phyloP scores from a whole-genome alignment of 2,888 invertebrate genomes.

The Drosophila atripex region DNA sequence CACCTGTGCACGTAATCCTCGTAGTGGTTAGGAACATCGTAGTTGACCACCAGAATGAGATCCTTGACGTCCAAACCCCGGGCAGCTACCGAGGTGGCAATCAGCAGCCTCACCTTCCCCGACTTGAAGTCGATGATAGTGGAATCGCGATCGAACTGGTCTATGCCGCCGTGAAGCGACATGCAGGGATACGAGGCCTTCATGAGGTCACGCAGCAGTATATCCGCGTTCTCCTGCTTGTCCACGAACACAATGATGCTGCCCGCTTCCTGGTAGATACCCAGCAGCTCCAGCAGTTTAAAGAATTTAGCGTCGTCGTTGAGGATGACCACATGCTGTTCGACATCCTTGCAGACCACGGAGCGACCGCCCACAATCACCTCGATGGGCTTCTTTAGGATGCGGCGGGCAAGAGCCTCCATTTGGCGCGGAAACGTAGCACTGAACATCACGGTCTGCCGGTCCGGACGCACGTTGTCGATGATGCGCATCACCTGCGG shows the following conservation, averaged over 20 bases:
- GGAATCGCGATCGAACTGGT: constrained; percentile 99
- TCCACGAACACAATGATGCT: constrained; percentile 99
- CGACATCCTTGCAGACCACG: constrained; percentile 98
- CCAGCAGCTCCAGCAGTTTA: constrained; percentile 98
- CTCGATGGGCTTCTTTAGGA: constrained; percentile 97
- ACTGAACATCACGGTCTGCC: constrained; percentile 99
- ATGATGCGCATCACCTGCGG: constrained; percentile 93
- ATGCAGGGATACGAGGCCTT: constrained; percentile 98
- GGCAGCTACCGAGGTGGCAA: constrained; percentile 99
- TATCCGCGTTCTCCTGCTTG: constrained; percentile 98
- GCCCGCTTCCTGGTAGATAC: constrained; percentile 94
- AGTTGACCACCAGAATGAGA: constrained; percentile 98
- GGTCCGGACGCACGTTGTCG: constrained; percentile 97
- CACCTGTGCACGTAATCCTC: constrained; percentile 98
- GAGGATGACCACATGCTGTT: constrained; percentile 95
- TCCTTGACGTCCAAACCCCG: constrained; percentile 99
- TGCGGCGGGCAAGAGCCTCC: constrained; percentile 98
- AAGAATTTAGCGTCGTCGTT: constrained; percentile 99
- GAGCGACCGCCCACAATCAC: constrained; percentile 98
- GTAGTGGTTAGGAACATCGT: constrained; percentile 99
- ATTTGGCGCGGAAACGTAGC: constrained; percentile 99
- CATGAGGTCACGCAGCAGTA: constrained; percentile 96
- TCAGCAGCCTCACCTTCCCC: constrained; percentile 95
- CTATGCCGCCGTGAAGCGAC: constrained; percentile 99
- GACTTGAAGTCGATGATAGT: constrained; percentile 99